phyloP scores from a whole-genome alignment of 2,113 vertebrate species.

The Oostethus manadensis region DNA sequence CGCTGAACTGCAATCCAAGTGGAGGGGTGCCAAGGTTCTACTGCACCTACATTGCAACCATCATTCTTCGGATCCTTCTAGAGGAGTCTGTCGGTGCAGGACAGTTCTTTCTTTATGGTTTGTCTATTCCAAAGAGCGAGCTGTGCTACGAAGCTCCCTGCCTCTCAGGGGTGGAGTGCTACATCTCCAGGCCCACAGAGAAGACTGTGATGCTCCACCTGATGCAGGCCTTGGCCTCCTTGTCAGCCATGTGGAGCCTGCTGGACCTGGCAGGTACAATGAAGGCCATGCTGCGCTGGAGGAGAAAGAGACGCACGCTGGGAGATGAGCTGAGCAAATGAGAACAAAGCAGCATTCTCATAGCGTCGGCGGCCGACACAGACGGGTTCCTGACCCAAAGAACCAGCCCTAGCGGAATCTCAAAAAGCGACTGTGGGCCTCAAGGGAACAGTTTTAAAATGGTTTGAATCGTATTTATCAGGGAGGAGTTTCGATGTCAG shows the following conservation, averaged over 20 bases:
- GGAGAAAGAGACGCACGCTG: slow-evolving; percentile 18
- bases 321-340: slow-evolving; percentile 35
- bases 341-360: slow-evolving; percentile 36
- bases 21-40: slow-evolving; percentile 18
- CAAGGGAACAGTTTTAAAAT: no score
- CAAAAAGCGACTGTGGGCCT: neutral
- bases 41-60: slow-evolving; percentile 20
- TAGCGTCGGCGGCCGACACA: neutral
- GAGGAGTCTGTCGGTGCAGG: slow-evolving; percentile 26
- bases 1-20: neutral
- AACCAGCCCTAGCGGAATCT: slow-evolving; percentile 9
- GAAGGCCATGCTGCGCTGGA: slow-evolving; percentile 28
- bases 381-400: slow-evolving; percentile 5
- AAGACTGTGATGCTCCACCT: slow-evolving; percentile 45
- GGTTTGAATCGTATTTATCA: no score
- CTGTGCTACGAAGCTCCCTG: slow-evolving; percentile 54
- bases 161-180: slow-evolving; percentile 47
- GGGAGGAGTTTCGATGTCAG: no score
- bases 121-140: slow-evolving; percentile 30
- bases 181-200: slow-evolving; percentile 41
- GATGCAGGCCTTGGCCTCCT: slow-evolving; percentile 23
- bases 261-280: slow-evolving; percentile 29
- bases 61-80: slow-evolving; percentile 25
- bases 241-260: slow-evolving; percentile 40
- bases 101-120: slow-evolving; percentile 43